Base-by-base conservation (phyloP, 1,140 invertebrate species). In the Drosophila mauritiana region DNA sequence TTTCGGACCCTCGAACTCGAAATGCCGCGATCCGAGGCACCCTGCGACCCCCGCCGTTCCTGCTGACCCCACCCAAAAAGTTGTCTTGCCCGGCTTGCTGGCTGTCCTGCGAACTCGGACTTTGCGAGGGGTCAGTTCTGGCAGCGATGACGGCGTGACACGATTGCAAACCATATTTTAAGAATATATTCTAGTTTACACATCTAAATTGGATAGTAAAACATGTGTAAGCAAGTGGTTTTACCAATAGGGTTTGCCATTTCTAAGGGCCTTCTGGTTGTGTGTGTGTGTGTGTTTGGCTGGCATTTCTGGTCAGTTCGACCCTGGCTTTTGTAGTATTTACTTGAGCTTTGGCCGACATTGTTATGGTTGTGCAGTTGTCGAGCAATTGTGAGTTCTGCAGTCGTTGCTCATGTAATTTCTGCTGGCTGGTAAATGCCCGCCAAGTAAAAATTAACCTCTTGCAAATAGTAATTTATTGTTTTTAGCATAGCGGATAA, bases 381-480 rank as follows among this genome's bases (percentile, higher is more conserved):
- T 40, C 57, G 75, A 59, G 79, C 77, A 89, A 84, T 86, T 86
- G 83, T 69, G 73, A 83, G 75, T 83, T 68, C 73, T 67, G 48
- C 52, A 58, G 31, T 72, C 63, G 51, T 63, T 73, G 58, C 58
- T 86, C 77, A 73, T 84, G 81, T 80, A 65, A 88, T 88, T 88
- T 82, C 80, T 74, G 51, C 8, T 56, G 34, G 72, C 69, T 70
- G 54, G 61, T 78, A 78, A 58, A 79, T 68, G 61, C 74, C 7
- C 2, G 31, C 7, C 31, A 42, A 79, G 83, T 89, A 84, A 89
- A 86, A 86, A 89, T 88, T 83, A 86, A 86, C 75, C 70, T 83
- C 86, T 83, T 89, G 80, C 83, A 86, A 86, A 86, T 86, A 86
- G 80, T 86, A 86, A 86, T 86, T 86, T 86, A 89, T 86, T 86